These are phyloP conservation scores for Amphiprion clarkii DNA, from an alignment of 2,797 vertebrate species.

Conservation along the genomic window DNA sequence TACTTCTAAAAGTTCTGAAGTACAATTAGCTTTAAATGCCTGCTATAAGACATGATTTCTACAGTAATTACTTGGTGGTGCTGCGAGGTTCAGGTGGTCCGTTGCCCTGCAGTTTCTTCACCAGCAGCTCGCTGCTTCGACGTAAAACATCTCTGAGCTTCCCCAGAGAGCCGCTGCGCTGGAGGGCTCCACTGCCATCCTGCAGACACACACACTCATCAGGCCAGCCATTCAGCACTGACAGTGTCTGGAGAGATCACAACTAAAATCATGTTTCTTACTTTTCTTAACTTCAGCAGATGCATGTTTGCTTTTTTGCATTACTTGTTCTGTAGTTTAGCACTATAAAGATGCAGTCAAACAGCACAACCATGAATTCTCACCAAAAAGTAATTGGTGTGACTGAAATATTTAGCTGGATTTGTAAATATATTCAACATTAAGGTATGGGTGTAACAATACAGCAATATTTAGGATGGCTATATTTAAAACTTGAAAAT, in stretches of 20 bases:
- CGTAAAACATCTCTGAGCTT: constrained; percentile 94
- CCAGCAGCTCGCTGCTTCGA: constrained; percentile 95
- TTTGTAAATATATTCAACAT: background rate
- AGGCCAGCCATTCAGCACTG: too few species aligned
- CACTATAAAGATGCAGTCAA: background rate
- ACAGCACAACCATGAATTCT: background rate
- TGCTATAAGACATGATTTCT: background rate
- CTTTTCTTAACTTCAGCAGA: background rate
- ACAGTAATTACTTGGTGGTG: constrained; percentile 80
- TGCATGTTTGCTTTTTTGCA: background rate
- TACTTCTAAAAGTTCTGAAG: background rate
- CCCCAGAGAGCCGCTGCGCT: constrained; percentile 93
- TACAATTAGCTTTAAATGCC: background rate
- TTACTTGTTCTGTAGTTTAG: too few species aligned
- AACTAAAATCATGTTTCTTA: background rate
- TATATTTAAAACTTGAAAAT: too few species aligned
- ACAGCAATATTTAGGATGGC: too few species aligned
- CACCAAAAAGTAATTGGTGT: background rate
- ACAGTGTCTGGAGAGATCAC: background rate
- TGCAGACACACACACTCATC: constrained; percentile 74
- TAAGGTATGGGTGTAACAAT: too few species aligned
- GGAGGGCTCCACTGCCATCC: constrained; percentile 93
- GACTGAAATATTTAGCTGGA: background rate
- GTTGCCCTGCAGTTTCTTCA: constrained; percentile 96
- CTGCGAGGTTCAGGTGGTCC: constrained; percentile 90